Percentiles rank a stretch among this genome's conserved stretches.
phyloP scores from a whole-genome alignment of 2,797 vertebrate genomes.

The Channallabes apus region DNA sequence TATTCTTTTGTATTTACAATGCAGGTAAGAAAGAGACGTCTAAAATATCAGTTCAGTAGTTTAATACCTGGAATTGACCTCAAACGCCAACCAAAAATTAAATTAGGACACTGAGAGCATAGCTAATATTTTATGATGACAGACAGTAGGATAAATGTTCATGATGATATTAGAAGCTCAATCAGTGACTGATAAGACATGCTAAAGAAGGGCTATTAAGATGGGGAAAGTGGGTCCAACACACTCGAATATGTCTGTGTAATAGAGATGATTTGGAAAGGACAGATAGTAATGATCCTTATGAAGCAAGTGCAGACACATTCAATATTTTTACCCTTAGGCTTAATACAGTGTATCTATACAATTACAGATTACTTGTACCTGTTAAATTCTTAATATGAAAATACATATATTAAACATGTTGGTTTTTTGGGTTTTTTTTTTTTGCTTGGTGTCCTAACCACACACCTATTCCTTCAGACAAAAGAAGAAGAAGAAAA shows the following conservation, averaged over 20 bases:
- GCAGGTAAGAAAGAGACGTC: not conserved
- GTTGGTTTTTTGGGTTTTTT: not conserved
- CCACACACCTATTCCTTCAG: not conserved
- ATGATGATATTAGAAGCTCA: slow-evolving; percentile 71
- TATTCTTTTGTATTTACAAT: slow-evolving; percentile 5
- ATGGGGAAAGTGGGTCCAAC: slow-evolving; percentile 68
- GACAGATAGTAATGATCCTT: slow-evolving; percentile 69
- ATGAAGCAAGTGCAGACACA: slow-evolving; percentile 30
- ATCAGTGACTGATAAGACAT: slow-evolving; percentile 72
- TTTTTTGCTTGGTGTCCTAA: not conserved
- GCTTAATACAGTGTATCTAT: not conserved
- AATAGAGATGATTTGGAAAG: slow-evolving; percentile 69
- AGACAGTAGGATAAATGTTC: slow-evolving; percentile 66
- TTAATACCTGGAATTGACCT: slow-evolving; percentile 67
- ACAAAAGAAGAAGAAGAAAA: not conserved
- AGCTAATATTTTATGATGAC: slow-evolving; percentile 79
- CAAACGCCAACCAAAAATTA: slow-evolving; percentile 66
- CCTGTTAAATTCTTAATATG: not conserved
- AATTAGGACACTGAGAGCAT: slow-evolving; percentile 67
- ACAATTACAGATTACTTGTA: slow-evolving; percentile 9
- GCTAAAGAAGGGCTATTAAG: slow-evolving; percentile 68
- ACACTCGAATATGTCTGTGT: slow-evolving; percentile 66
- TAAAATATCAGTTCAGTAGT: slow-evolving; percentile 38
- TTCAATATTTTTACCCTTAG: slow-evolving; percentile 22
- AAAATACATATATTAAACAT: not conserved